Percentiles rank a stretch among this genome's conserved stretches.
These are phyloP conservation scores for Stercorarius parasiticus DNA, from an alignment of 2,113 vertebrate genomes.

Conservation along the genomic window DNA sequence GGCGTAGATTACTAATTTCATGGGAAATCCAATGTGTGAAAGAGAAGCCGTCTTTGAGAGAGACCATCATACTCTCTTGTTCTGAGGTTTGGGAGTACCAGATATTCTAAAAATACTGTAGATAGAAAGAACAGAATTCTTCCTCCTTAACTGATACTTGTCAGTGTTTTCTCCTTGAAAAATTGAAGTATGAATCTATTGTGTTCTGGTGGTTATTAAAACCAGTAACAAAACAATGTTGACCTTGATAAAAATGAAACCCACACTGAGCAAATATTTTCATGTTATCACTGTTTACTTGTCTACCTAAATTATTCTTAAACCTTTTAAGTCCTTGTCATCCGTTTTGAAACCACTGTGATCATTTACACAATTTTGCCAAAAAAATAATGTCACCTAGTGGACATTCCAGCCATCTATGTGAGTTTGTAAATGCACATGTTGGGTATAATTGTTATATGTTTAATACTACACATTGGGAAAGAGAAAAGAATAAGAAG, in stretches of 20 bases:
- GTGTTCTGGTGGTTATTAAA: neutral
- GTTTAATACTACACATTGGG: neutral
- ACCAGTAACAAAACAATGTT: neutral
- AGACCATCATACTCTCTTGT: neutral
- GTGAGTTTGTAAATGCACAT: neutral
- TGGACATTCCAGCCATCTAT: neutral
- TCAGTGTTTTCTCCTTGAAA: conserved; percentile 31
- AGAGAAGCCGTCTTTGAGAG: neutral
- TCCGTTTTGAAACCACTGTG: neutral
- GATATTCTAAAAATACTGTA: conserved; percentile 18
- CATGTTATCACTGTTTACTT: neutral
- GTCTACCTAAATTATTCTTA: neutral
- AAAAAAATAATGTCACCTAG: neutral
- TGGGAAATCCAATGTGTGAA: neutral
- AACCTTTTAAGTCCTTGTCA: neutral
- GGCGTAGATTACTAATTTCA: neutral
- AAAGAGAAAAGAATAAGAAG: neutral
- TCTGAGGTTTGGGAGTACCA: neutral
- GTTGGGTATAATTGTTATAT: neutral
- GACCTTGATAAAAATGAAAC: neutral
- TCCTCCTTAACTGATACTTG: conserved; percentile 28
- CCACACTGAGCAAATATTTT: neutral
- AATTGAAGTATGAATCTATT: neutral
- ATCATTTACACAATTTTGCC: neutral
- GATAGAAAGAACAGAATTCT: neutral